phyloP scores from a whole-genome alignment of 1,140 invertebrate species.

The Drosophila carrolli region DNA sequence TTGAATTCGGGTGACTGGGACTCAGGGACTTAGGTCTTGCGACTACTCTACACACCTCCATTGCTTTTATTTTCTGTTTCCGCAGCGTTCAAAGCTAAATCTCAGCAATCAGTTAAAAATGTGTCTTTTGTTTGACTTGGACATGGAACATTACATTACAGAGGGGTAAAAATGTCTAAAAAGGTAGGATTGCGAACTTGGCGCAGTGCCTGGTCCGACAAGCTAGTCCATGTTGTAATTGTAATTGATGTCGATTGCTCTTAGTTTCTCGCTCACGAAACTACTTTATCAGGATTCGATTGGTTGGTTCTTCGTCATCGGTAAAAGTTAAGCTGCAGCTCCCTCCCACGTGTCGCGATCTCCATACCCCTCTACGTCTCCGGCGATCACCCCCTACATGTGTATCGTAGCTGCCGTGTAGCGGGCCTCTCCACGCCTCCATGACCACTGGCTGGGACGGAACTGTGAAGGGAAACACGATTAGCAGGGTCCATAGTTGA shows the following conservation, averaged over 20 bases:
- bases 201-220: background rate
- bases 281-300: constrained; percentile 12
- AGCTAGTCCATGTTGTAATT: background rate
- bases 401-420: constrained; percentile 97
- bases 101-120: constrained; percentile 5
- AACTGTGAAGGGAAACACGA: constrained; percentile 88
- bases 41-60: background rate
- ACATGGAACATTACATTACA: constrained; percentile 5
- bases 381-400: constrained; percentile 87
- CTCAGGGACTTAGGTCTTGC: background rate
- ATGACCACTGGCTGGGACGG: constrained; percentile 96
- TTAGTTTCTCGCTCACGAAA: constrained; percentile 1
- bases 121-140: background rate
- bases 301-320: constrained; percentile 7
- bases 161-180: background rate
- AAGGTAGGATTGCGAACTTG: background rate
- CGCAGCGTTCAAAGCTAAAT: constrained; percentile 2
- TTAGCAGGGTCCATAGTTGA: constrained; percentile 5
- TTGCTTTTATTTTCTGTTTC: constrained; percentile 3
- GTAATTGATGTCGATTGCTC: background rate
- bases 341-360: constrained; percentile 29
- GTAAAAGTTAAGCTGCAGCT: constrained; percentile 13
- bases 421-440: constrained; percentile 93
- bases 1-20: constrained; percentile 7
- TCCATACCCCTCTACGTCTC: constrained; percentile 23